A percentile compares a stretch with the other conserved stretches of the same genome.
phyloP scores from a whole-genome alignment of 2,888 invertebrate species.

The Leucophenga maculata region DNA sequence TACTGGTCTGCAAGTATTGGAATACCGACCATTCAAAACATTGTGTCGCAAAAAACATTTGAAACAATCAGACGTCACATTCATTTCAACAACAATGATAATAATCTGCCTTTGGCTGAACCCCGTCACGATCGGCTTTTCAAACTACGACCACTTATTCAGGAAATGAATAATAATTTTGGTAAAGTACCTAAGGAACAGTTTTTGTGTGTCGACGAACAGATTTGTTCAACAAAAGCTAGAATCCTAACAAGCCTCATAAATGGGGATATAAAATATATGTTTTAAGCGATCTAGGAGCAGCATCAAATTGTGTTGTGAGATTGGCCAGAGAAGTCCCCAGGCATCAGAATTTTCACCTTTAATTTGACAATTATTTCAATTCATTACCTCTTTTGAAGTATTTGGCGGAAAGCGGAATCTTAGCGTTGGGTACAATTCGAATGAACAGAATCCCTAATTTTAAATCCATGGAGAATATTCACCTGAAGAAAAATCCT shows the following conservation, averaged over 20 bases:
- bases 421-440: no score
- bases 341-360: no score
- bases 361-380: no score
- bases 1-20: constrained; percentile 27
- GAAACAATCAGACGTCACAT: constrained; percentile 34
- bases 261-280: no score
- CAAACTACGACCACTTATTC: constrained; percentile 36
- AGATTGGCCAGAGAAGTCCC: no score
- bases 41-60: constrained; percentile 31
- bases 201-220: constrained; percentile 42
- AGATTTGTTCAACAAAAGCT: constrained; percentile 46
- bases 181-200: constrained; percentile 34
- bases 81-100: constrained; percentile 31
- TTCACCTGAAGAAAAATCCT: no score
- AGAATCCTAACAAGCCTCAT: constrained; percentile 41
- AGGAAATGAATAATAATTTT: constrained; percentile 33
- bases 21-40: constrained; percentile 19
- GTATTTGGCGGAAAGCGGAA: no score
- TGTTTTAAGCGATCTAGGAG: no score
- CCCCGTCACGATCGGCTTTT: constrained; percentile 36
- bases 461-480: no score
- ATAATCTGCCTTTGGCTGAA: constrained; percentile 13
- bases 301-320: no score
- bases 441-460: no score
- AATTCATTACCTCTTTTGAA: no score